Percentiles rank a stretch among this genome's conserved stretches.
phyloP scores from a whole-genome alignment of 2,888 invertebrate genomes.

The Rhagonycha fulva region DNA sequence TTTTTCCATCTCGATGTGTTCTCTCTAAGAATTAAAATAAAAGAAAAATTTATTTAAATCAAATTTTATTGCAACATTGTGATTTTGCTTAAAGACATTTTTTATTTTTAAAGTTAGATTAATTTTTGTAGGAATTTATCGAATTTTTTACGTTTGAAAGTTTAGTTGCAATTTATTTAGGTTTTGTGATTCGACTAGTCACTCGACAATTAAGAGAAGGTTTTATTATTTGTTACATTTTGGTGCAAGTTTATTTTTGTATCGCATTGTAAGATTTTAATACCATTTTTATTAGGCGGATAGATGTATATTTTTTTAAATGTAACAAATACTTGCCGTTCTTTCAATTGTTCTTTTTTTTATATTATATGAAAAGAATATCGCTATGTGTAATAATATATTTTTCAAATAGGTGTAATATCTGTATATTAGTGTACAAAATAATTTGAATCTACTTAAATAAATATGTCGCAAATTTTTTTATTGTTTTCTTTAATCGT shows the following conservation, averaged over 20 bases:
- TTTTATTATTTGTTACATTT: conserved; percentile 27
- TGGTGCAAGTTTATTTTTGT: conserved; percentile 39
- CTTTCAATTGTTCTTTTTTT: conserved; percentile 24
- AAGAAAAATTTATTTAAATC: neutral
- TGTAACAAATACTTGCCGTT: conserved; percentile 24
- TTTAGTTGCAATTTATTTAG: conserved; percentile 40
- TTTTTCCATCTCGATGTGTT: conserved; percentile 15
- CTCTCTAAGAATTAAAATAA: conserved; percentile 13
- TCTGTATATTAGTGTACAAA: conserved; percentile 52
- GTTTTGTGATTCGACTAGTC: conserved; percentile 55
- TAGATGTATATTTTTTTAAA: conserved; percentile 12
- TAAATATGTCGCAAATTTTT: conserved; percentile 19
- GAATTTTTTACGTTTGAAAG: conserved; percentile 23
- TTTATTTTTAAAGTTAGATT: conserved; percentile 9
- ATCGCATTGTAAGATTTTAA: conserved; percentile 24
- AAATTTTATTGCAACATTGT: neutral
- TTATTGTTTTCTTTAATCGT: neutral
- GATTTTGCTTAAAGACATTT: conserved; percentile 4
- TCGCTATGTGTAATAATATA: conserved; percentile 37
- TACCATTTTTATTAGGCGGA: neutral
- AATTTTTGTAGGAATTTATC: conserved; percentile 7
- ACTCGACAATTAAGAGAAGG: conserved; percentile 42
- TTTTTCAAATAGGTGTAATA: conserved; percentile 36
- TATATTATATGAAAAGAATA: conserved; percentile 23
- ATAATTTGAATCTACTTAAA: conserved; percentile 42